Evolutionary conservation across 35 echinoderm and acorn worm genomes (phyloP), one percentile per base, ranked within the genome.

Genomic region (Apostichopus californicus): DNA sequence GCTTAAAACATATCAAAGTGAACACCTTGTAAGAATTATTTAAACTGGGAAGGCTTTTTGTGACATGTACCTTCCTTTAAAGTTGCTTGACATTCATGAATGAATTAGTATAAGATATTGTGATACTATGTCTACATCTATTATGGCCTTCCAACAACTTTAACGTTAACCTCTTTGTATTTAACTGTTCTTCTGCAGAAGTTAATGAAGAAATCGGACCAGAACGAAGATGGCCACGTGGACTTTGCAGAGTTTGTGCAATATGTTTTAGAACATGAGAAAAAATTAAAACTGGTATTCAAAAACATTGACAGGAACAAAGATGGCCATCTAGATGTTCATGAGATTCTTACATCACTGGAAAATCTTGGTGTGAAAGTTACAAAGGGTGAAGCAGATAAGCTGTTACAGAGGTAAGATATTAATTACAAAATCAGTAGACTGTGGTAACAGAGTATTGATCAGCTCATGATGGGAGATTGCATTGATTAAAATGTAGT

Each of bases 191-290:
- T 75, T 94, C 77, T 15, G 7, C 95, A 99, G 97, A 99, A 96
- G 94, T 95, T 96, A 25, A 93, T 99, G 95, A 95, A 88, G 18
- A 96, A 99, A 88, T 93, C 94, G 79, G 97, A 99, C 73, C 91
- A 92, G 77, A 96, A 99, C 60, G 52, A 99, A 94, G 97, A 99
- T 95, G 97, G 97, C 14, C 93, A 96, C 78, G 64, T 99, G 92
- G 97, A 99, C 90, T 99, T 99, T 95, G 93, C 93, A 24, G 97
- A 99, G 79, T 99, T 99, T 96, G 93, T 96, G 87, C 95, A 95
- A 87, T 99, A 99, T 93, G 95, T 95, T 8, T 90, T 78, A 12
- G 97, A 99, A 92, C 97, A 99, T 77, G 97, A 99, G 73, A 99
- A 99, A 80, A 92, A 99, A 87, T 88, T 99, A 63, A 94, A 93